A percentile compares a stretch with the other conserved stretches of the same genome.
Evolutionary conservation across 2,113 vertebrate genomes (phyloP).

Genomic region (Neodontobutis hainanensis): DNA sequence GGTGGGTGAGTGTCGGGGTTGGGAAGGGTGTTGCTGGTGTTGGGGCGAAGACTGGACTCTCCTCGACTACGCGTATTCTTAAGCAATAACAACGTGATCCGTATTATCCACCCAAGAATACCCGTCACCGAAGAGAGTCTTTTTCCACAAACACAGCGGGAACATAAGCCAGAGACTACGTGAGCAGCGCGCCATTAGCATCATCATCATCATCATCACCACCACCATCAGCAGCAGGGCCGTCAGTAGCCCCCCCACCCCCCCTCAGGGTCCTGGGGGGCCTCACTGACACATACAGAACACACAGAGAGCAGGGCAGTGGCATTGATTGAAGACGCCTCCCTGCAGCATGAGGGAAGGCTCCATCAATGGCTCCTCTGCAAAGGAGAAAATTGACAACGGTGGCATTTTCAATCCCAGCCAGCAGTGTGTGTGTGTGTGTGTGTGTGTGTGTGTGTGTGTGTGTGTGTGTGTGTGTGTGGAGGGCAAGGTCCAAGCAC

Average conservation of each 20-base stretch:
- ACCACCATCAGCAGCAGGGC: constrained; percentile 38
- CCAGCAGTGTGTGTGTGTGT: constrained; percentile 34
- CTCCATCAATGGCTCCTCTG: constrained; percentile 82
- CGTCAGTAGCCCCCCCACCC: constrained; percentile 20
- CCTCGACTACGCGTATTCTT: constrained; percentile 99
- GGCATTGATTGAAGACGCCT: constrained; percentile 79
- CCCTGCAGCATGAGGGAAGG: constrained; percentile 72
- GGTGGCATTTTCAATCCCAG: constrained; percentile 76
- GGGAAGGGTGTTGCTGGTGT: constrained; percentile 54
- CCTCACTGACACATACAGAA: constrained; percentile 58
- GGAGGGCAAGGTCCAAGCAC: no score
- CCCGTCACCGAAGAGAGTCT: constrained; percentile 99
- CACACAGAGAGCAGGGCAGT: constrained; percentile 50
- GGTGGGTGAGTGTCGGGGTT: constrained; percentile 23
- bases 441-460: neutral
- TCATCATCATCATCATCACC: constrained; percentile 35
- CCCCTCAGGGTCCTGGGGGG: constrained; percentile 56
- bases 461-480: no score
- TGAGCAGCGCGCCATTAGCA: constrained; percentile 45
- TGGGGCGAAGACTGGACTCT: constrained; percentile 94
- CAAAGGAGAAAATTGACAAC: constrained; percentile 80
- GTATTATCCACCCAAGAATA: constrained; percentile 99
- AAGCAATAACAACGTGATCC: constrained; percentile 99
- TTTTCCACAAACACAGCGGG: constrained; percentile 76
- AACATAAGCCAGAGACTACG: constrained; percentile 69